Evolutionary conservation across 2,113 vertebrate species (phyloP).

Genomic region (Glaucidium brasilianum): DNA sequence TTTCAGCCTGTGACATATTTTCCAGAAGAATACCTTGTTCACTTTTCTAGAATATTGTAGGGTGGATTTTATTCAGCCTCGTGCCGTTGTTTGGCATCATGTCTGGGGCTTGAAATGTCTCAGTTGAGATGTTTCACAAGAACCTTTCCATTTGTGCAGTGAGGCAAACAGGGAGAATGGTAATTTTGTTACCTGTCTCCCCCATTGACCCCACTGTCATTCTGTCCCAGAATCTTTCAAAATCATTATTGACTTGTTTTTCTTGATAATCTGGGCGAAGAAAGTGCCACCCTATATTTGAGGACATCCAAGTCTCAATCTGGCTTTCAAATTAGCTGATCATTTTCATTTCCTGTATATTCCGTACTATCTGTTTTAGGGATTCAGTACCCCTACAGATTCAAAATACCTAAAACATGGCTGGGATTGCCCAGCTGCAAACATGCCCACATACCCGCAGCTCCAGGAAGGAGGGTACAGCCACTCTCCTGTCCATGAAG

Average conservation of each 20-base stretch:
- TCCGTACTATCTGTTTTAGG: rapidly evolving
- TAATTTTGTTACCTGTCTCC: neutral
- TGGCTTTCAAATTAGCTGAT: rapidly evolving
- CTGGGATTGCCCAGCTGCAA: too few species aligned
- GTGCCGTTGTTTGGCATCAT: too few species aligned
- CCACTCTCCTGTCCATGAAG: too few species aligned
- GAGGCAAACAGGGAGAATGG: neutral
- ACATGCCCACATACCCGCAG: rapidly evolving
- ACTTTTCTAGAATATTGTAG: too few species aligned
- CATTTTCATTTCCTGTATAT: rapidly evolving
- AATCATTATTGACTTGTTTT: neutral
- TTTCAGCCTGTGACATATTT: neutral
- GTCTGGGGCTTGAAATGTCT: neutral
- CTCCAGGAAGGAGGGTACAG: too few species aligned
- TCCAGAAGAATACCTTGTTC: neutral
- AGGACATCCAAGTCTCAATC: rapidly evolving
- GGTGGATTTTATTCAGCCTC: neutral
- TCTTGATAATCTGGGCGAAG: neutral
- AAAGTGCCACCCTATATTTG: rapidly evolving
- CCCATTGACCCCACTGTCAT: rapidly evolving
- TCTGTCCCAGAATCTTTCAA: neutral
- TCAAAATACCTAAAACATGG: rapidly evolving
- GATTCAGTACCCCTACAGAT: rapidly evolving
- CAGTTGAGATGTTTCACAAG: neutral
- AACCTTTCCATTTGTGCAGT: neutral